phyloP scores from a whole-genome alignment of 2,888 invertebrate species.

The Calliphora vomitoria region DNA sequence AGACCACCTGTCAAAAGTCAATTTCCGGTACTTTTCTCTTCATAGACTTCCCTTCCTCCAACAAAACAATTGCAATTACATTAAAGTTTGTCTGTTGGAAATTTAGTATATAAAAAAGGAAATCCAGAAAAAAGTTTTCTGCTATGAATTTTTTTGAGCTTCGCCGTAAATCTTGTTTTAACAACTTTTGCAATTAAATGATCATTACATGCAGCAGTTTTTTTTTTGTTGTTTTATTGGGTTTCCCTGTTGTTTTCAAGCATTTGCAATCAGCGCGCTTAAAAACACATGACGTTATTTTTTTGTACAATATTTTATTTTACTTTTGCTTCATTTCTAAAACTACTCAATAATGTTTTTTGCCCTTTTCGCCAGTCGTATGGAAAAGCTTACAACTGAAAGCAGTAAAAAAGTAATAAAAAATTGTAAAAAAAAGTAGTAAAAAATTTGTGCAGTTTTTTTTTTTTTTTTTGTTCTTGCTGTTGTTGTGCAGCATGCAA shows the following conservation, averaged over 20 bases:
- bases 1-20: conserved; percentile 68
- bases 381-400: conserved; percentile 31
- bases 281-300: conserved; percentile 59
- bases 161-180: conserved; percentile 50
- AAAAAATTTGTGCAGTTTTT: conserved; percentile 40
- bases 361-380: conserved; percentile 44
- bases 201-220: conserved; percentile 60
- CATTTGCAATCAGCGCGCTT: conserved; percentile 43
- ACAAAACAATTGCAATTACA: conserved; percentile 44
- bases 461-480: too few relatives aligned
- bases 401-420: conserved; percentile 51
- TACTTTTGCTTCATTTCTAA: conserved; percentile 53
- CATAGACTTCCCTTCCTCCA: background rate
- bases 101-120: conserved; percentile 1
- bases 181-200: conserved; percentile 69
- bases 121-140: conserved; percentile 17
- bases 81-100: conserved; percentile 20
- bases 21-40: conserved; percentile 47
- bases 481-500: background rate
- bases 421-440: conserved; percentile 42
- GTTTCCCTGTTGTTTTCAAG: conserved; percentile 29
- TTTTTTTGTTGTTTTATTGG: background rate
- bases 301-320: conserved; percentile 10
- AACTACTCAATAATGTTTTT: conserved; percentile 58
- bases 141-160: conserved; percentile 20